A percentile compares a stretch with the other conserved stretches of the same genome.
Evolutionary conservation across 2,888 invertebrate species (phyloP).

Genomic region (Zygaena filipendulae): DNA sequence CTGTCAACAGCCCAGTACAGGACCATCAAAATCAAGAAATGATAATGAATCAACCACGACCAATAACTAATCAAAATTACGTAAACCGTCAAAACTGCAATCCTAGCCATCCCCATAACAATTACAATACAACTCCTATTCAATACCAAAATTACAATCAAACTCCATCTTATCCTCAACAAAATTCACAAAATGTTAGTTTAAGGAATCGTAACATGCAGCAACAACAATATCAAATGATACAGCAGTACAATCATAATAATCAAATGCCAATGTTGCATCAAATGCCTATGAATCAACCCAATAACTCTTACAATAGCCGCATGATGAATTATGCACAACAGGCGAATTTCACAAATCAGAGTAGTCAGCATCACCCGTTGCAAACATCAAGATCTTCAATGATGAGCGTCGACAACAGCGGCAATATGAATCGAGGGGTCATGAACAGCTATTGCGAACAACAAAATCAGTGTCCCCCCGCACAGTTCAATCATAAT

Average conservation of each 20-base stretch:
- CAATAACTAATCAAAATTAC: slow-evolving; percentile 27
- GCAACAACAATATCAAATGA: slow-evolving; percentile 49
- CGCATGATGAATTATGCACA: slow-evolving; percentile 47
- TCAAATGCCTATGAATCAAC: slow-evolving; percentile 34
- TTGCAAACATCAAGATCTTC: slow-evolving; percentile 58
- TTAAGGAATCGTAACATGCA: slow-evolving; percentile 46
- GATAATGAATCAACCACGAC: slow-evolving; percentile 31
- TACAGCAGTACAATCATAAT: slow-evolving; percentile 46
- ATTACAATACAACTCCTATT: slow-evolving; percentile 35
- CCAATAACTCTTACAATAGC: slow-evolving; percentile 33
- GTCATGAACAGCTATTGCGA: slow-evolving; percentile 50
- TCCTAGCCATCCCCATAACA: slow-evolving; percentile 39
- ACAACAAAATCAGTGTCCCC: slow-evolving; percentile 33
- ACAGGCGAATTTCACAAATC: slow-evolving; percentile 36
- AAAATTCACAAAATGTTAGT: slow-evolving; percentile 36
- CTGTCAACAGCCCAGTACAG: slow-evolving; percentile 37
- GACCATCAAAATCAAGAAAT: slow-evolving; percentile 32
- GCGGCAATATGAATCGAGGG: slow-evolving; percentile 48
- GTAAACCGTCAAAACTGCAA: slow-evolving; percentile 39
- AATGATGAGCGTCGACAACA: slow-evolving; percentile 58
- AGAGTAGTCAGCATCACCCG: slow-evolving; percentile 43
- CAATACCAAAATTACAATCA: slow-evolving; percentile 48
- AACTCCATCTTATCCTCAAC: slow-evolving; percentile 38
- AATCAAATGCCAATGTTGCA: slow-evolving; percentile 35
- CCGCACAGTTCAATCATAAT: slow-evolving; percentile 40